Conservation (phyloP, 2,797 vertebrate species). For the Coendou prehensilis region DNA sequence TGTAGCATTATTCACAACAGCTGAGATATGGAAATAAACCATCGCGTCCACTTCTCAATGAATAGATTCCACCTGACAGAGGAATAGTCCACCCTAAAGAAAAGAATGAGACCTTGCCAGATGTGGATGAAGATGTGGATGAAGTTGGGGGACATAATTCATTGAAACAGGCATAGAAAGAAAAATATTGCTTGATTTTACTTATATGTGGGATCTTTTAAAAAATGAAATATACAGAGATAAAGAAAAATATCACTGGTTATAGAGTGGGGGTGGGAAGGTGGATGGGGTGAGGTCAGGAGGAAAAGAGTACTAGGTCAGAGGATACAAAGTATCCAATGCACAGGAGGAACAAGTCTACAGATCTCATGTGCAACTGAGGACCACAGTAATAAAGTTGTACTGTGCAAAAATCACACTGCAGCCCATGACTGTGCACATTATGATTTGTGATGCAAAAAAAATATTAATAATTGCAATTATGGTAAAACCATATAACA, state of each 20-base stretch:
- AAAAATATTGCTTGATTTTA: not conserved
- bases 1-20: not conserved
- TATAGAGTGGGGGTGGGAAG: not conserved
- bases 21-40: not conserved
- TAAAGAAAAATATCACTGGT: not conserved
- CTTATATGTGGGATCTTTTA: not conserved
- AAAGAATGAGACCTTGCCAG: not conserved
- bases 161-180: constrained; percentile 4
- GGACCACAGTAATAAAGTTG: not conserved
- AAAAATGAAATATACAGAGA: not conserved
- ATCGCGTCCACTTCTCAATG: not conserved
- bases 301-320: not conserved
- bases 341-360: not conserved
- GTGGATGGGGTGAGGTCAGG: not conserved
- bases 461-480: not conserved
- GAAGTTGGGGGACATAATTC: not conserved
- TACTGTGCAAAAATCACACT: not conserved
- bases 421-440: too few species aligned
- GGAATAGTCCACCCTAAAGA: not conserved
- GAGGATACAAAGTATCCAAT: not conserved
- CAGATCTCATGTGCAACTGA: not conserved
- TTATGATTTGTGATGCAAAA: not conserved
- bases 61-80: not conserved
- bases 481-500: not conserved
- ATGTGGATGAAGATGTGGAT: not conserved